Base-by-base conservation (phyloP, 35 echinoderm and acorn worm genomes). In the Patiria miniata region DNA sequence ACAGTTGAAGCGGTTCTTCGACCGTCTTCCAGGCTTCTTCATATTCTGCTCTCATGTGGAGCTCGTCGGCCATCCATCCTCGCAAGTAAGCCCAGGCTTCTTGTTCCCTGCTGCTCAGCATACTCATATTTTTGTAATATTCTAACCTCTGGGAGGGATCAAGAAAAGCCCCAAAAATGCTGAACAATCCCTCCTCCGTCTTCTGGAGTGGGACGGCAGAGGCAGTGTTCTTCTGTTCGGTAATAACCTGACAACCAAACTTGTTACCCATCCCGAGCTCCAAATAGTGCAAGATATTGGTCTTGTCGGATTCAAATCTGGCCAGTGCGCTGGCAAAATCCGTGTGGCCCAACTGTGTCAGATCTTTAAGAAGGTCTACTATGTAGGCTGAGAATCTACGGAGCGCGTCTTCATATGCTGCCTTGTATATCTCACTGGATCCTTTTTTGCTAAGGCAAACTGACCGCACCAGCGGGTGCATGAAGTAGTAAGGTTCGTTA, bases 401-500 rank as follows among this genome's bases (percentile, higher is more conserved):
- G 16, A 90, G 23, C 0, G 58, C 88, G 6, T 51, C 44, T 58
- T 68, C 59, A 36, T 84, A 90, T 4, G 88, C 61, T 7, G 7
- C 36, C 22, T 90, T 52, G 38, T 84, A 39, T 0, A 38, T 37
- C 55, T 83, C 61, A 54, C 50, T 69, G 26, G 38, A 54, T 47
- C 37, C 16, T 14, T 42, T 68, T 32, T 84, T 83, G 28, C 77
- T 55, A 18, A 90, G 19, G 59, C 88, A 90, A 10, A 84, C 23
- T 39, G 80, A 84, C 18, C 88, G 38, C 17, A 90, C 69, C 8
- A 90, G 81, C 1, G 81, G 88, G 56, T 90, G 88, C 47, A 90
- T 90, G 2, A 57, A 77, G 37, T 84, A 90, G 61, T 84, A 76
- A 34, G 68, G 52, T 8, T 84, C 80, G 26, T 68, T 42, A 10